Percentiles rank a stretch among this genome's conserved stretches.
phyloP scores from a whole-genome alignment of 2,888 invertebrate genomes.

The Graphium colonna region DNA sequence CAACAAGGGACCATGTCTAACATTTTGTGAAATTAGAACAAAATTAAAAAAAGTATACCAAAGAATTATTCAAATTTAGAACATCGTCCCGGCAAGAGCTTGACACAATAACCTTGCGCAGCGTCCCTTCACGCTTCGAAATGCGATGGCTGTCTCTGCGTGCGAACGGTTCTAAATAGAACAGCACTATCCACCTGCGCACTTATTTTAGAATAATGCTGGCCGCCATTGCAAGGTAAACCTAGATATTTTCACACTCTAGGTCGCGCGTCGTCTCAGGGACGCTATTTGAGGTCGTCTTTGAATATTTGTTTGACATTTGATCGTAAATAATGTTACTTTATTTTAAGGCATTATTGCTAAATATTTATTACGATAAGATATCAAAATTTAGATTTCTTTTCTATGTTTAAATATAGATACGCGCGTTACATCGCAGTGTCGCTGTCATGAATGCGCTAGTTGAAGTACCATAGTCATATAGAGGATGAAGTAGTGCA shows the following conservation, averaged over 20 bases:
- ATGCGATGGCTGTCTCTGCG: conserved; percentile 32
- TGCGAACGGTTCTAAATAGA: conserved; percentile 50
- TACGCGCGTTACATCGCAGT: too few species aligned
- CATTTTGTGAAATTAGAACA: neutral
- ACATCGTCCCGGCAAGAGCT: neutral
- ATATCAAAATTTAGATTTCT: too few species aligned
- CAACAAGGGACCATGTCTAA: too few species aligned
- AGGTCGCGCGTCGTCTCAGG: conserved; percentile 73
- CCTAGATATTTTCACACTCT: conserved; percentile 74
- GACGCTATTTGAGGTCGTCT: conserved; percentile 51
- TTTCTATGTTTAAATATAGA: too few species aligned
- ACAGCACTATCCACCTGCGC: conserved; percentile 57
- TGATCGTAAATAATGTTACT: neutral
- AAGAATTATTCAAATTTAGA: too few species aligned
- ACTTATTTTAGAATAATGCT: conserved; percentile 68
- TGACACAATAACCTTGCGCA: conserved; percentile 22
- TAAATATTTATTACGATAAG: too few species aligned
- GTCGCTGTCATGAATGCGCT: too few species aligned
- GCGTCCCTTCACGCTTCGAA: conserved; percentile 20
- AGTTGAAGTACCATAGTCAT: too few species aligned
- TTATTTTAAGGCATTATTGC: too few species aligned
- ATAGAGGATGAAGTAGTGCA: too few species aligned
- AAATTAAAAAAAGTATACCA: neutral
- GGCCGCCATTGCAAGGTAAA: conserved; percentile 66
- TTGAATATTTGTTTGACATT: conserved; percentile 34